phyloP scores from a whole-genome alignment of 64 coral and sea anemone species.

The Montipora efflorescens region DNA sequence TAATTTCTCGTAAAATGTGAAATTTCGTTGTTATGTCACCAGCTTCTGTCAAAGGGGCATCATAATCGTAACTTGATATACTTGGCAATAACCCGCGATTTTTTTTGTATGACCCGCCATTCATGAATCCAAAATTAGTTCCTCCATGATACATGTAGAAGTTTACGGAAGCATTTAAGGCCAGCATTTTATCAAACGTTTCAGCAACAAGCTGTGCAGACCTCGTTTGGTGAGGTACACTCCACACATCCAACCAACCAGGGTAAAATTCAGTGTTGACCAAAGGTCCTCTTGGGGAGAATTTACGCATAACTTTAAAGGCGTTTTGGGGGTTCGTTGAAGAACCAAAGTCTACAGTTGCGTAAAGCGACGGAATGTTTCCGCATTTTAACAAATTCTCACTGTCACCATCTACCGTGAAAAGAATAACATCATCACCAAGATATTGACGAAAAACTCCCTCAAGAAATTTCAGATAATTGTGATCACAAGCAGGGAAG shows the following conservation, averaged over 20 bases:
- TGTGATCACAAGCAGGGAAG: slow-evolving; percentile 64
- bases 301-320: slow-evolving; percentile 79
- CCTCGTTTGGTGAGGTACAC: slow-evolving; percentile 68
- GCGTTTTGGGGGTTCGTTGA: slow-evolving; percentile 57
- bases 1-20: slow-evolving; percentile 71
- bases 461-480: slow-evolving; percentile 66
- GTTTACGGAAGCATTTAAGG: slow-evolving; percentile 88
- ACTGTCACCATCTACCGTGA: slow-evolving; percentile 73
- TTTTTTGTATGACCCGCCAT: slow-evolving; percentile 49
- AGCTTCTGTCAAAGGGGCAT: slow-evolving; percentile 86
- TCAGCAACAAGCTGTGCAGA: slow-evolving; percentile 53
- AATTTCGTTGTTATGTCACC: slow-evolving; percentile 87
- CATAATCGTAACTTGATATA: slow-evolving; percentile 93
- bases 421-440: slow-evolving; percentile 73
- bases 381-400: slow-evolving; percentile 58
- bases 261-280: slow-evolving; percentile 93
- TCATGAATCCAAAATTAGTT: slow-evolving; percentile 94
- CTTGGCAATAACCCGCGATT: slow-evolving; percentile 39
- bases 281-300: slow-evolving; percentile 75
- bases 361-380: slow-evolving; percentile 75
- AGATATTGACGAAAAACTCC: slow-evolving; percentile 71
- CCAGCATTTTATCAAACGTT: slow-evolving; percentile 82
- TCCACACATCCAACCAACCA: slow-evolving; percentile 85
- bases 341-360: slow-evolving; percentile 75
- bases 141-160: slow-evolving; percentile 95